A percentile compares a stretch with the other conserved stretches of the same genome.
Evolutionary conservation across 1,140 invertebrate species (phyloP).

Genomic region (Campoletis sonorensis): DNA sequence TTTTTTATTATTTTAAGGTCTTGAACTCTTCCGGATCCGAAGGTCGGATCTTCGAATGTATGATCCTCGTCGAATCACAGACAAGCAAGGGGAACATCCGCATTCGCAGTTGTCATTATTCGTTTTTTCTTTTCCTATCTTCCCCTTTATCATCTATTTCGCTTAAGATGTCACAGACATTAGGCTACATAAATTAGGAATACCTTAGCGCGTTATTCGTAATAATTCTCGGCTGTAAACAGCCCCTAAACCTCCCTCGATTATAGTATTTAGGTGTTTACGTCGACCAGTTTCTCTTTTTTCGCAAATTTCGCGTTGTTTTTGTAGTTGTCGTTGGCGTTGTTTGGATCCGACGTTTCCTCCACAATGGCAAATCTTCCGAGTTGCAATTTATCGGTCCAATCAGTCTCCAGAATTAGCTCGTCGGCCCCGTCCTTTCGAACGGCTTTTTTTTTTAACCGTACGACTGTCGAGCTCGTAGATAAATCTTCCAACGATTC

Average conservation of each 20-base stretch:
- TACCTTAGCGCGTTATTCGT: constrained; percentile 49
- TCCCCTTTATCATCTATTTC: background rate
- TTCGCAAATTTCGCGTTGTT: background rate
- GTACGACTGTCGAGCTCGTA: background rate
- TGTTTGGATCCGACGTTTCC: constrained; percentile 31
- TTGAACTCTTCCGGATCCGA: constrained; percentile 60
- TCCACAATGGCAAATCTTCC: constrained; percentile 48
- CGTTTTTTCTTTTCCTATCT: too few species aligned
- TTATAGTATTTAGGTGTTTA: constrained; percentile 26
- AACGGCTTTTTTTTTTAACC: background rate
- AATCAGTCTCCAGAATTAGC: constrained; percentile 17
- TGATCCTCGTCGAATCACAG: constrained; percentile 55
- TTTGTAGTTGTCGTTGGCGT: background rate
- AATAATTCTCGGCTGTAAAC: constrained; percentile 33
- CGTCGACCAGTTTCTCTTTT: constrained; percentile 3
- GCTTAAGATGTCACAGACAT: constrained; percentile 39
- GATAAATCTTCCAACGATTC: constrained; percentile 17
- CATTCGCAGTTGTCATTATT: background rate
- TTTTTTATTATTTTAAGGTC: constrained; percentile 62
- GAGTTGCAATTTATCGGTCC: constrained; percentile 41
- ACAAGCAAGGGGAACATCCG: constrained; percentile 33
- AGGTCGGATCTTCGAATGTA: constrained; percentile 33
- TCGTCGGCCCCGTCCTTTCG: constrained; percentile 14
- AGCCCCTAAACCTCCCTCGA: constrained; percentile 21
- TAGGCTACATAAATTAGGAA: constrained; percentile 63